Evolutionary conservation across 2,888 invertebrate genomes (phyloP), one percentile per base, ranked within the genome.

Genomic region (Lycia hirtaria): DNA sequence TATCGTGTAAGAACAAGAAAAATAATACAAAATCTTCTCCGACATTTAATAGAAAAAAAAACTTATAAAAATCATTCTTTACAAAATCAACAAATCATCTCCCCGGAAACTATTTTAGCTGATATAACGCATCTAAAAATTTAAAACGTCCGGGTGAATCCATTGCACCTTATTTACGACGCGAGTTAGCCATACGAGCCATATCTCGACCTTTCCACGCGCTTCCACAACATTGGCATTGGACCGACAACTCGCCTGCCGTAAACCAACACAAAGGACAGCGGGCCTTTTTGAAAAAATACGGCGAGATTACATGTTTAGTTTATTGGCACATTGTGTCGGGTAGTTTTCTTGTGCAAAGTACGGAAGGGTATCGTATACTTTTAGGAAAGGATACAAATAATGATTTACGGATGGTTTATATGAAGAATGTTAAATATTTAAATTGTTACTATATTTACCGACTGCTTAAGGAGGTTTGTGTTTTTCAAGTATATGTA

Each of bases 161-260:
- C 80, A 72, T 69, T 73, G 58, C 69, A 68, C 75, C 76, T 78
- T 87, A 88, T 89, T 88, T 88, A 89, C 82, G 83, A 76, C 68
- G 76, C 80, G 81, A 76, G 59, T 38, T 50, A 76, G 80, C 76
- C 76, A 69, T 70, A 60, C 64, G 60, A 72, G 68, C 76, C 83
- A 70, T 89, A 89, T 89, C 88, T 81, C 73, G 71, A 74, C 69
- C 72, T 75, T 80, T 77, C 79, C 88, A 88, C 84, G 75, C 87
- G 80, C 80, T 89, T 88, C 87, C 88, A 73, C 80, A 77, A 87
- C 88, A 89, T 89, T 89, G 83, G 82, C 72, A 87, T 88, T 89
- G 88, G 83, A 82, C 75, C 83, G 20, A 73, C 80, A 77, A 87
- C 88, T 88, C 83, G 83, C 75, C 84, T 70, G 74, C 75, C 75